phyloP scores from a whole-genome alignment of 1,140 invertebrate species.

The Anadara kagoshimensis region DNA sequence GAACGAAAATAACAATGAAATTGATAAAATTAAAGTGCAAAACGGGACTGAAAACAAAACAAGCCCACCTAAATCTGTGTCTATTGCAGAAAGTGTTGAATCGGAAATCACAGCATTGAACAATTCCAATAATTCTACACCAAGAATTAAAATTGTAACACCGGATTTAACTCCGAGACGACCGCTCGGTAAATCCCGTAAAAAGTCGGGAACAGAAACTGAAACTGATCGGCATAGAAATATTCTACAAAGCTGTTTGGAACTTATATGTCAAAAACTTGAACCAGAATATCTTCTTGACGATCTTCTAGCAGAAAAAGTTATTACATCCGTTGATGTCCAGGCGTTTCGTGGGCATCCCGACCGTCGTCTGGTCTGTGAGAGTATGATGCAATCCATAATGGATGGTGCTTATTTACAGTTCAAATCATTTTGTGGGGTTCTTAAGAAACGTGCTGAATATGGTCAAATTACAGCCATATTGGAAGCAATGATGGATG shows the following conservation, averaged over 20 bases:
- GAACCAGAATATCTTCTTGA: slow-evolving; percentile 59
- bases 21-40: not conserved
- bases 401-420: slow-evolving; percentile 52
- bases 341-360: slow-evolving; percentile 57
- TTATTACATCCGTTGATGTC: slow-evolving; percentile 52
- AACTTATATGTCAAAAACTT: slow-evolving; percentile 62
- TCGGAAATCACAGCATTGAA: not conserved
- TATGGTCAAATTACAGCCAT: slow-evolving; percentile 52
- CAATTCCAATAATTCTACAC: slow-evolving; percentile 2
- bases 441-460: slow-evolving; percentile 45
- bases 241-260: slow-evolving; percentile 59
- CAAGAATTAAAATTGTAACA: slow-evolving; percentile 59
- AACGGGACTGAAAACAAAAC: slow-evolving; percentile 1
- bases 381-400: slow-evolving; percentile 56
- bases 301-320: slow-evolving; percentile 43
- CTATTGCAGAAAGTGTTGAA: not conserved
- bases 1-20: slow-evolving; percentile 40
- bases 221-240: slow-evolving; percentile 55
- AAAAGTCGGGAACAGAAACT: slow-evolving; percentile 49
- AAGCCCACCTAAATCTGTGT: slow-evolving; percentile 6
- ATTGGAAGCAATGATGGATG: slow-evolving; percentile 60
- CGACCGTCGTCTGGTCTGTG: slow-evolving; percentile 61
- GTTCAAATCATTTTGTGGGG: slow-evolving; percentile 57
- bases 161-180: slow-evolving; percentile 52
- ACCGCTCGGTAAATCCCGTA: slow-evolving; percentile 33